phyloP scores from a whole-genome alignment of 2,113 vertebrate species.

The Brachyhypopomus occidentalis region DNA sequence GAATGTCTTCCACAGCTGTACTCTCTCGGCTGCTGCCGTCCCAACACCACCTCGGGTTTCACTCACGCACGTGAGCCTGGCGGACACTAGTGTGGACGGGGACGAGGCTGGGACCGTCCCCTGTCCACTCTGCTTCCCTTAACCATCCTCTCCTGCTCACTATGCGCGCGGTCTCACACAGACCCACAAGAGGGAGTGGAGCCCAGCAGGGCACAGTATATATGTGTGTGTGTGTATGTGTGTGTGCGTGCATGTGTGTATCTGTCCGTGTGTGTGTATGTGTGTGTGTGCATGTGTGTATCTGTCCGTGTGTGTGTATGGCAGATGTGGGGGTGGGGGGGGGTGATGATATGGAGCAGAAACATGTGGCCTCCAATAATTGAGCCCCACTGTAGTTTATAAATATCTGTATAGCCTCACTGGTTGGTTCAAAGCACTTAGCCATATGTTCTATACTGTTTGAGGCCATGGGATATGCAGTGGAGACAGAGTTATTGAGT shows the following conservation, averaged over 20 bases:
- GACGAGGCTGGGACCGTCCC: not conserved
- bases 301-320: slow-evolving; percentile 12
- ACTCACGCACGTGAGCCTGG: slow-evolving; percentile 57
- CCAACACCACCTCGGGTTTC: slow-evolving; percentile 57
- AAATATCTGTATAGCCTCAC: slow-evolving; percentile 69
- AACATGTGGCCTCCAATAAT: slow-evolving; percentile 75
- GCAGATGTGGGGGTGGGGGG: slow-evolving; percentile 2
- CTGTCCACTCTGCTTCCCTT: slow-evolving; percentile 23
- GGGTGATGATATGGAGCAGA: slow-evolving; percentile 59
- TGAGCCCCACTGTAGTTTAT: slow-evolving; percentile 69
- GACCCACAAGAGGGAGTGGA: slow-evolving; percentile 18
- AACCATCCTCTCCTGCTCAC: slow-evolving; percentile 14
- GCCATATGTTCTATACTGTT: slow-evolving; percentile 63
- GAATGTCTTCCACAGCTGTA: slow-evolving; percentile 69
- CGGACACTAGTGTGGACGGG: not conserved
- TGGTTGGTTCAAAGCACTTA: slow-evolving; percentile 62
- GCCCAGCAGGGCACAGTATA: not conserved
- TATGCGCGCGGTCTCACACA: slow-evolving; percentile 14
- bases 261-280: slow-evolving; percentile 12
- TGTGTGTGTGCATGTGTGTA: not conserved
- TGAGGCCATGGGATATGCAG: slow-evolving; percentile 43
- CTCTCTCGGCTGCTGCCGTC: slow-evolving; percentile 57
- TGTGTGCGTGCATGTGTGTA: not conserved
- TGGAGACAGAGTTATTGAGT: slow-evolving; percentile 30
- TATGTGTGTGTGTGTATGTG: slow-evolving; percentile 18